Evolutionary conservation across 2,888 invertebrate genomes (phyloP).

Genomic region (Petrolisthes cinctipes): DNA sequence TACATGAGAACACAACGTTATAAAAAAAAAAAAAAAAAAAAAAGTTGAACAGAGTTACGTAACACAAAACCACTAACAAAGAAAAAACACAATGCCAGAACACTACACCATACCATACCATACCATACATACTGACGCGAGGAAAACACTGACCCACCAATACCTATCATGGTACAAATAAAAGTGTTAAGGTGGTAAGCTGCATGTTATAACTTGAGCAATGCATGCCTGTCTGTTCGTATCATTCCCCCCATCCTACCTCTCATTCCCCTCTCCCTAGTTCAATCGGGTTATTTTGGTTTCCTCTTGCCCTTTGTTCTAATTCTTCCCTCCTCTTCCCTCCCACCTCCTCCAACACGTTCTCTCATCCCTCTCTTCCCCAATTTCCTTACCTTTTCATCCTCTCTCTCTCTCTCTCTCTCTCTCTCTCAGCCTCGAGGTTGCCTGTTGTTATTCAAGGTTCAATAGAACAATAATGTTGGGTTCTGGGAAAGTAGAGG

Average conservation of each 20-base stretch:
- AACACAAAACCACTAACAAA: neutral
- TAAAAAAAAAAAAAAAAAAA: neutral
- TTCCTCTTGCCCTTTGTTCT: neutral
- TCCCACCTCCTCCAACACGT: neutral
- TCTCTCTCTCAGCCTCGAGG: neutral
- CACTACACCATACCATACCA: neutral
- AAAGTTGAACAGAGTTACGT: neutral
- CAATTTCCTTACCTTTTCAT: neutral
- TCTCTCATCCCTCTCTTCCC: neutral
- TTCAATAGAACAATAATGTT: too few relatives aligned
- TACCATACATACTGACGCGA: too few relatives aligned
- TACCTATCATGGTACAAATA: too few relatives aligned
- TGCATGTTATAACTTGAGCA: neutral
- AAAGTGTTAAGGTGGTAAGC: too few relatives aligned
- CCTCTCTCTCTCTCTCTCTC: constrained; percentile 1
- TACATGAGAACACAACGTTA: too few relatives aligned
- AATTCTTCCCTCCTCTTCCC: neutral
- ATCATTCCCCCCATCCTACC: neutral
- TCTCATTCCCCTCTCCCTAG: constrained; percentile 5
- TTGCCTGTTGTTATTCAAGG: too few relatives aligned
- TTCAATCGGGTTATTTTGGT: too few relatives aligned
- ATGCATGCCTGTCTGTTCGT: neutral
- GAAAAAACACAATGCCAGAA: neutral
- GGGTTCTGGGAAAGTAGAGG: too few relatives aligned
- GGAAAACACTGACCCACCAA: too few relatives aligned